phyloP scores from a whole-genome alignment of 2,113 vertebrate genomes.

The Struthio camelus region DNA sequence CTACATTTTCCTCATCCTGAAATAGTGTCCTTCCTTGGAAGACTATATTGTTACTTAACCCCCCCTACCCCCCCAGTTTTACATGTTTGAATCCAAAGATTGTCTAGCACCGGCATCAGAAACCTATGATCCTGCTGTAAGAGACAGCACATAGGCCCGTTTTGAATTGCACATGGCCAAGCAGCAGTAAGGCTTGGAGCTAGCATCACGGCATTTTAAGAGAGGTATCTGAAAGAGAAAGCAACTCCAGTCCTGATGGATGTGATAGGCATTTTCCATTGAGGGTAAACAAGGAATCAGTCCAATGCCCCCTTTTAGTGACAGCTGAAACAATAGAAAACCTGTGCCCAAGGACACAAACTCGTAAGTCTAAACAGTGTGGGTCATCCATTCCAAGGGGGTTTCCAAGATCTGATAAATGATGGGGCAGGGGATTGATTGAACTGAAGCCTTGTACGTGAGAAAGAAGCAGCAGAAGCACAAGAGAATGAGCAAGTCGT shows the following conservation, averaged over 20 bases:
- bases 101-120: neutral
- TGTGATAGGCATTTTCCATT: neutral
- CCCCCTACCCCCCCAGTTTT: neutral
- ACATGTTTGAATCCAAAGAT: neutral
- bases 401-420: rapidly evolving
- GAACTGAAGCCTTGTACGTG: neutral
- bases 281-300: neutral
- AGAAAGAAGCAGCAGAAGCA: neutral
- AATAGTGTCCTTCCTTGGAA: neutral
- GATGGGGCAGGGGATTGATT: neutral
- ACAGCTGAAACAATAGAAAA: conserved; percentile 13
- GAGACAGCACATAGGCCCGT: neutral
- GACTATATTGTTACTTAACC: neutral
- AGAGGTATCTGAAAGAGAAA: neutral
- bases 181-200: neutral
- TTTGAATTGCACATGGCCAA: neutral
- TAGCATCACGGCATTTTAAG: neutral
- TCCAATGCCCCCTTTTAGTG: neutral
- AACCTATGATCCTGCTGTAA: neutral
- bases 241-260: neutral
- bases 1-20: neutral
- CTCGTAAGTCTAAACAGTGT: neutral
- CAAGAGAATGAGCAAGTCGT: neutral
- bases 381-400: neutral
- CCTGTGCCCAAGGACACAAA: neutral